These are phyloP conservation scores for Glyptemys insculpta DNA, from an alignment of 2,797 vertebrate genomes.

Conservation along the genomic window DNA sequence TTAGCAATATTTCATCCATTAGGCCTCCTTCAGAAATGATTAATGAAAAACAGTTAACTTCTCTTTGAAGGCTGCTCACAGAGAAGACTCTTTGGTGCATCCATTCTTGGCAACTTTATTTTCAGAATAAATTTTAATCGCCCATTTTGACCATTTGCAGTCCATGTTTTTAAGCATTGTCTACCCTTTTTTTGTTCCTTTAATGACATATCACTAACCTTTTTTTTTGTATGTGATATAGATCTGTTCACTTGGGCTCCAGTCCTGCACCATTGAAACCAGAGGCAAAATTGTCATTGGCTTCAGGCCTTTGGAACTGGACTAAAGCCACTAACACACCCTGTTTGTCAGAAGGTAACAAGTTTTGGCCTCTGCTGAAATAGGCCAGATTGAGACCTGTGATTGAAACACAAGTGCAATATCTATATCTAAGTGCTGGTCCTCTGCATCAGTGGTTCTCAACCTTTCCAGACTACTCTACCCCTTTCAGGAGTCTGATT, in stretches of 20 bases:
- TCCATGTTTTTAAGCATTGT: background rate
- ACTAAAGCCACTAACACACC: background rate
- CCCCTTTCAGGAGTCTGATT: too few species aligned
- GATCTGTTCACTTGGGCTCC: background rate
- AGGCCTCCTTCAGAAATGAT: background rate
- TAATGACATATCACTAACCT: background rate
- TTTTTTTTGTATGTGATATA: background rate
- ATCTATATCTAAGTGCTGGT: background rate
- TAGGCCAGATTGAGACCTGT: background rate
- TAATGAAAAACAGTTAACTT: background rate
- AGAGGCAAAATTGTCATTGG: background rate
- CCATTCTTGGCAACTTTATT: background rate
- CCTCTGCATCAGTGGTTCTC: background rate
- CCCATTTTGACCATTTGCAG: background rate
- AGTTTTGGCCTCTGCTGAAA: background rate
- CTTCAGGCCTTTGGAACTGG: background rate
- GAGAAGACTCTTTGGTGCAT: background rate
- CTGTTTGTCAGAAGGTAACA: background rate
- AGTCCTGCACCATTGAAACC: background rate
- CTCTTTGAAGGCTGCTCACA: background rate
- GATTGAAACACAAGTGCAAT: background rate
- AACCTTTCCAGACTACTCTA: background rate
- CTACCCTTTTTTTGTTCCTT: background rate
- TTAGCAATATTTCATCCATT: conserved; percentile 11
- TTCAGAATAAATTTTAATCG: background rate